Evolutionary conservation across 2,888 invertebrate species (phyloP).

Genomic region (Hemithea aestivaria): DNA sequence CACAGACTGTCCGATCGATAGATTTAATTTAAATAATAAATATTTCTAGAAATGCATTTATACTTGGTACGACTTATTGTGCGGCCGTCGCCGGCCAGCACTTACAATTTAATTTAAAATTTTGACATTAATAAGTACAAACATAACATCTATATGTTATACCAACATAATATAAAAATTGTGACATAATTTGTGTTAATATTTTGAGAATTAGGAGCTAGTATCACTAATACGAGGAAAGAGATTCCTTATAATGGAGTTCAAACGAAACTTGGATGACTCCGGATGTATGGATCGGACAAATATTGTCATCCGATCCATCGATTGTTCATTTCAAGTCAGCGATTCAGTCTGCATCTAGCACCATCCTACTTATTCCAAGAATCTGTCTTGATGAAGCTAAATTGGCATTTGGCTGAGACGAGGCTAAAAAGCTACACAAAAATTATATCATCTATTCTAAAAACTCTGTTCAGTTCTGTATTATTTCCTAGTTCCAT

Average conservation of each 20-base stretch:
- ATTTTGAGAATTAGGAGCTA: constrained; percentile 75
- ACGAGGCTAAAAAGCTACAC: too few species aligned
- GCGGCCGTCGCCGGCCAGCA: constrained; percentile 43
- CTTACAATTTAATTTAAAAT: constrained; percentile 51
- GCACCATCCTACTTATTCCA: constrained; percentile 51
- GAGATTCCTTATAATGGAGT: constrained; percentile 67
- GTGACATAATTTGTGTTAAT: constrained; percentile 75
- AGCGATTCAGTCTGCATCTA: constrained; percentile 49
- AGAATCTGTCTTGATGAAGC: constrained; percentile 31
- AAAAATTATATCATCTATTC: too few species aligned
- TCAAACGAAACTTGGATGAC: constrained; percentile 38
- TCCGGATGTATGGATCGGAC: constrained; percentile 65
- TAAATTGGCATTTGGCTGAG: background rate
- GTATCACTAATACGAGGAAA: constrained; percentile 78
- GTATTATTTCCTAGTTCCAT: too few species aligned
- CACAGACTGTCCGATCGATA: constrained; percentile 66
- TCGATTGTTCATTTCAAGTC: constrained; percentile 71
- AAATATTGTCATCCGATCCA: constrained; percentile 73
- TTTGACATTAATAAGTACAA: constrained; percentile 64
- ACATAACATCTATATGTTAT: constrained; percentile 60
- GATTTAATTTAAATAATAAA: constrained; percentile 73
- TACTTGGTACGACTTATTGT: constrained; percentile 73
- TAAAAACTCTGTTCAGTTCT: too few species aligned
- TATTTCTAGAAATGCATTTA: constrained; percentile 75
- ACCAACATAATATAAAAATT: constrained; percentile 74